Conservation (phyloP, 1,140 invertebrate species). For the Sycophila sp. region DNA sequence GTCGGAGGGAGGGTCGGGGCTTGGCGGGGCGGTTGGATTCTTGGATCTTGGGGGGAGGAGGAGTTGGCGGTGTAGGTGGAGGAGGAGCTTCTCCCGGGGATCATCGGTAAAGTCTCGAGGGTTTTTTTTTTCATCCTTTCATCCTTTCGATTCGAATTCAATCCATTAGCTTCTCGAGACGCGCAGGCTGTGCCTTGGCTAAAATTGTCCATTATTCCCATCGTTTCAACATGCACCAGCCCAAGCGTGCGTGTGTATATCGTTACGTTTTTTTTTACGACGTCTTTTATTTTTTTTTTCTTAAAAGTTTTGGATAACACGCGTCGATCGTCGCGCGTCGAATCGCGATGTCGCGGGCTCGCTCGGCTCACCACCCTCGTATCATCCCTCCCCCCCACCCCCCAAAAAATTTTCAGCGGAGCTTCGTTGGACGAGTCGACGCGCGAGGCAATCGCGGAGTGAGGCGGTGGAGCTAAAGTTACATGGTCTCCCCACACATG, state of each 20-base stretch:
- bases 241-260: slow-evolving; percentile 23
- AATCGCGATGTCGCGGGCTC: neutral
- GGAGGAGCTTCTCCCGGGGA: neutral
- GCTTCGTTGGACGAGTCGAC: neutral
- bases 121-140: neutral
- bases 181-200: slow-evolving; percentile 28
- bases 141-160: slow-evolving; percentile 10
- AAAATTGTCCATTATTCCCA: neutral
- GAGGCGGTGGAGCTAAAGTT: slow-evolving; percentile 65
- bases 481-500: slow-evolving; percentile 68
- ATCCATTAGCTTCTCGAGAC: slow-evolving; percentile 19
- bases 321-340: slow-evolving; percentile 24
- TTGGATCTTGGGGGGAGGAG: neutral
- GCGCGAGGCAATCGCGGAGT: slow-evolving; percentile 50
- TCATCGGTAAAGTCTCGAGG: slow-evolving; percentile 4
- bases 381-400: too few relatives aligned
- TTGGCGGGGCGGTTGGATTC: neutral
- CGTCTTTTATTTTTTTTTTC: too few relatives aligned
- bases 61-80: neutral
- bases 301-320: slow-evolving; percentile 34
- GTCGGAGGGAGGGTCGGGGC: slow-evolving; percentile 26
- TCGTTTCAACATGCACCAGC: slow-evolving; percentile 31
- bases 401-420: neutral
- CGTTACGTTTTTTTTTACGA: slow-evolving; percentile 21
- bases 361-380: too few relatives aligned